phyloP scores from a whole-genome alignment of 1,140 invertebrate species.

The Calephelis virginiensis region DNA sequence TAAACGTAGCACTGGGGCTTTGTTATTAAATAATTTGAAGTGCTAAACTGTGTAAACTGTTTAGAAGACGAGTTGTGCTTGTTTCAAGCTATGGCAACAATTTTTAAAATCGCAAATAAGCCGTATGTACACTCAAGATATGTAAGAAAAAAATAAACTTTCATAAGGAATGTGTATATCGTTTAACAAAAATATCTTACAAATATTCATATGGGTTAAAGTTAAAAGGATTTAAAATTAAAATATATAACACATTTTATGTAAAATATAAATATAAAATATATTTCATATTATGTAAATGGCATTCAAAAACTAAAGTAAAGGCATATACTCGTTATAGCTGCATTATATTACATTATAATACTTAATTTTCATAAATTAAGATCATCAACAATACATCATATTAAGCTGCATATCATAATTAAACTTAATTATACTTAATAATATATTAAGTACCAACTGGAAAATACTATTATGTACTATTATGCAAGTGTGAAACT shows the following conservation, averaged over 20 bases:
- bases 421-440: slow-evolving; percentile 16
- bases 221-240: neutral
- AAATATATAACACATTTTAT: slow-evolving; percentile 17
- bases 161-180: neutral
- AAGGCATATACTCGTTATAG: neutral
- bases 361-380: slow-evolving; percentile 7
- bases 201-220: too few relatives aligned
- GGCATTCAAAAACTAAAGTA: slow-evolving; percentile 20
- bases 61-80: too few relatives aligned
- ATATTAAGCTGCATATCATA: neutral
- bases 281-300: slow-evolving; percentile 16
- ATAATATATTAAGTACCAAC: slow-evolving; percentile 15
- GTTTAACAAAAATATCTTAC: slow-evolving; percentile 13
- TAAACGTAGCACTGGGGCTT: too few relatives aligned
- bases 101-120: too few relatives aligned
- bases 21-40: too few relatives aligned
- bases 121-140: too few relatives aligned
- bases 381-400: slow-evolving; percentile 7
- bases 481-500: slow-evolving; percentile 1
- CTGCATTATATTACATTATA: neutral
- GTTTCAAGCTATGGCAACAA: too few relatives aligned
- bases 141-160: too few relatives aligned
- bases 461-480: slow-evolving; percentile 27
- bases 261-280: slow-evolving; percentile 12
- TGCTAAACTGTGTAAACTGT: too few relatives aligned